Conservation (phyloP, 1,140 invertebrate genomes). For the Drosophila sturtevanti region DNA sequence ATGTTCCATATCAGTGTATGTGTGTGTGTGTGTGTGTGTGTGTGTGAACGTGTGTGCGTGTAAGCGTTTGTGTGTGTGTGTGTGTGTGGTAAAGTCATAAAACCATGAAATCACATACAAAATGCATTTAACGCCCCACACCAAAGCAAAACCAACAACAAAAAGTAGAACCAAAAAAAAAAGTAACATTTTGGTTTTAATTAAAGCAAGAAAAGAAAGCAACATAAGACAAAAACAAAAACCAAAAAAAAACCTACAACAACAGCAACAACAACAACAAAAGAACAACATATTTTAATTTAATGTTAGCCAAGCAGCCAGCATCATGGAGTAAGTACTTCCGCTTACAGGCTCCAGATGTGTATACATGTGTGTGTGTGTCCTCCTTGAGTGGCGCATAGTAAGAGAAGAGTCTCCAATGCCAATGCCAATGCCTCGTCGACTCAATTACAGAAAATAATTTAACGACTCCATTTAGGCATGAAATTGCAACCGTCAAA, state of each 20-base stretch:
- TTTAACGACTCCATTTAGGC: slow-evolving; percentile 79
- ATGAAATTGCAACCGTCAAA: slow-evolving; percentile 61
- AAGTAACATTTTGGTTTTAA: slow-evolving; percentile 74
- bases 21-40: slow-evolving; percentile 3
- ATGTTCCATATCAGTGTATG: slow-evolving; percentile 16
- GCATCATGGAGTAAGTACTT: slow-evolving; percentile 59
- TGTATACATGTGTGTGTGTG: slow-evolving; percentile 11
- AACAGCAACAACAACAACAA: slow-evolving; percentile 1
- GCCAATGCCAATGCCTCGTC: slow-evolving; percentile 74
- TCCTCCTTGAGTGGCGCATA: slow-evolving; percentile 2
- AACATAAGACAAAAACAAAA: no score
- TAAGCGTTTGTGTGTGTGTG: not conserved
- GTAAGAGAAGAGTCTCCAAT: slow-evolving; percentile 6
- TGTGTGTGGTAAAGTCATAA: slow-evolving; percentile 40
- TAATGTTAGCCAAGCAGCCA: slow-evolving; percentile 52
- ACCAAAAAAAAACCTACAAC: slow-evolving; percentile 15
- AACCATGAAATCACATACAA: slow-evolving; percentile 78
- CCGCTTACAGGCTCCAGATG: slow-evolving; percentile 65
- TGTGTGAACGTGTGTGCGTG: not conserved
- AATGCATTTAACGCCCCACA: slow-evolving; percentile 68
- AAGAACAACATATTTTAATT: slow-evolving; percentile 70
- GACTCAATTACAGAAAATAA: slow-evolving; percentile 80
- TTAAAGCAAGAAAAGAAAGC: slow-evolving; percentile 53
- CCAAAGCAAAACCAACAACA: slow-evolving; percentile 14
- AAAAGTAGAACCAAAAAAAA: slow-evolving; percentile 41